These are phyloP conservation scores for Clarias magur DNA, from an alignment of 2,113 vertebrate genomes.

Conservation along the genomic window DNA sequence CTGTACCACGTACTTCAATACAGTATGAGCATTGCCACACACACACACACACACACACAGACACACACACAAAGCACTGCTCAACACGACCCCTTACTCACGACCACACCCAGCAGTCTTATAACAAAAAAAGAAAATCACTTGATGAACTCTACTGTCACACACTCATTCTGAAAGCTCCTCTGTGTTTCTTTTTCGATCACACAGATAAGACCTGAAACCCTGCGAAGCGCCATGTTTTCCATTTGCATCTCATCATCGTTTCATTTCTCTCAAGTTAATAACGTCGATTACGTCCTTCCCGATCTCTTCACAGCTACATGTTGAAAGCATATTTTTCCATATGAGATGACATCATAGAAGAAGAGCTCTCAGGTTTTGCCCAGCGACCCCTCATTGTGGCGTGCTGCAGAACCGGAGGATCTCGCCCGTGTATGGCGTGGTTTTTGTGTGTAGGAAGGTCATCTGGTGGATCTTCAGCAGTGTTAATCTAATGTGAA, in stretches of 20 bases:
- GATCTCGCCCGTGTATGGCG: slow-evolving; percentile 7
- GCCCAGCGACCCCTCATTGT: background rate
- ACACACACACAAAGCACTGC: background rate
- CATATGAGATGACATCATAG: background rate
- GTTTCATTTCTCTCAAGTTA: background rate
- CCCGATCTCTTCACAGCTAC: slow-evolving; percentile 7
- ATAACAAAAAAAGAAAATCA: background rate
- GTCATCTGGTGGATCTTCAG: slow-evolving; percentile 32
- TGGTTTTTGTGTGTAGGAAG: slow-evolving; percentile 26
- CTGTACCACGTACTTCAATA: background rate
- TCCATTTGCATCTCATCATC: background rate
- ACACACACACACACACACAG: background rate
- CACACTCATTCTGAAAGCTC: slow-evolving; percentile 17
- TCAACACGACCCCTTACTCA: background rate
- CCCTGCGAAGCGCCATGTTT: background rate
- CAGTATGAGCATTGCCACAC: background rate
- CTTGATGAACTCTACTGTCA: background rate
- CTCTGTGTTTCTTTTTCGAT: background rate
- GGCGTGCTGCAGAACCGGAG: slow-evolving; percentile 3
- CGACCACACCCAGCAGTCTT: background rate
- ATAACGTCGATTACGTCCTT: background rate
- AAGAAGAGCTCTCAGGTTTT: background rate
- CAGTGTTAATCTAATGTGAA: slow-evolving; percentile 33
- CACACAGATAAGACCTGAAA: background rate
- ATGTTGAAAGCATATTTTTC: background rate